Evolutionary conservation across 2,797 vertebrate genomes (phyloP).

Genomic region (Propithecus perrieri): DNA sequence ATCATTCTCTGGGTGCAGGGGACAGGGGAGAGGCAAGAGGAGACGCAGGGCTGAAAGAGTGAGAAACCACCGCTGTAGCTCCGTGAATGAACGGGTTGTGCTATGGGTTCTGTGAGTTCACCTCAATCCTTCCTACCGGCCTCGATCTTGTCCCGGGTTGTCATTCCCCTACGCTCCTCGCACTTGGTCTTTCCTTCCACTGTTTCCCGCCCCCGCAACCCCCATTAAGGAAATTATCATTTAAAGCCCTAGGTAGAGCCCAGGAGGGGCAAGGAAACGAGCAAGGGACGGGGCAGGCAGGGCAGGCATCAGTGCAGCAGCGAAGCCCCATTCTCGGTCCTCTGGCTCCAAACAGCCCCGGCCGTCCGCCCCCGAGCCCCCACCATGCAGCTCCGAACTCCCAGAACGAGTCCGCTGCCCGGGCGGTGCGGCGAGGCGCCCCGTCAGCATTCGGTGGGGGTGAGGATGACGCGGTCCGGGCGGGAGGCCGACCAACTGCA

Average conservation of each 20-base stretch:
- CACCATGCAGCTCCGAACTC: constrained; percentile 56
- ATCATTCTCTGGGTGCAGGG: not conserved
- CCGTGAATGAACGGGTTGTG: constrained; percentile 34
- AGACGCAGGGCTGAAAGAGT: not conserved
- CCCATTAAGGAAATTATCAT: constrained; percentile 63
- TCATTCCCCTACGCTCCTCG: constrained; percentile 1
- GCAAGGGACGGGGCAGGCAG: not conserved
- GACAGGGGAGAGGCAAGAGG: not conserved
- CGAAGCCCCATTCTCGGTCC: not conserved
- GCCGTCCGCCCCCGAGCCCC: constrained; percentile 20
- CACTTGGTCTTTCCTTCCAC: constrained; percentile 59
- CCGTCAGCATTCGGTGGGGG: constrained; percentile 86
- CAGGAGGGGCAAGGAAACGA: not conserved
- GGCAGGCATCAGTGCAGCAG: constrained; percentile 76
- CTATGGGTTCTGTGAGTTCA: constrained; percentile 39
- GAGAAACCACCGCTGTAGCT: not conserved
- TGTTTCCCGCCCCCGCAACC: constrained; percentile 59
- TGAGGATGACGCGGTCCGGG: constrained; percentile 86
- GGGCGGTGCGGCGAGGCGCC: constrained; percentile 83
- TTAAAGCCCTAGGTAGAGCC: constrained; percentile 51
- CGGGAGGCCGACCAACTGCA: constrained; percentile 73
- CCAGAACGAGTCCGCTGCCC: constrained; percentile 76
- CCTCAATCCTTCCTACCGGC: not conserved
- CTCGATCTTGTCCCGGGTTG: not conserved
- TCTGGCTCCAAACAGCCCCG: not conserved